phyloP scores from a whole-genome alignment of 2,797 vertebrate genomes.

The Sebastes kiyomatsui region DNA sequence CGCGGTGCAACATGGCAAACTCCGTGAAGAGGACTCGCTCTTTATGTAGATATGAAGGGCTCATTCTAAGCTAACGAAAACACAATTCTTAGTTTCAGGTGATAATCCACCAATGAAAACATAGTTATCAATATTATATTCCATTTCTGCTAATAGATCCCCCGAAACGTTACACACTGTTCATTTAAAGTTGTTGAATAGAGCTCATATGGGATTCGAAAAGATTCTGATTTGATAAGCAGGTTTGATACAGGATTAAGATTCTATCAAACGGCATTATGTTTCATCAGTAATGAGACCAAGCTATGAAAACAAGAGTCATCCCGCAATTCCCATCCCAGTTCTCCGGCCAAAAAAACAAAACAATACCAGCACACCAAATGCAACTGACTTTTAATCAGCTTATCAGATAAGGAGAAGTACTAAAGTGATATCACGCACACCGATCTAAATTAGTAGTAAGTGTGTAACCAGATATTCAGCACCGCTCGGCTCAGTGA shows the following conservation, averaged over 20 bases:
- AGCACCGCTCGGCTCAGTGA: constrained; percentile 10
- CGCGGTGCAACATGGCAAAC: no score
- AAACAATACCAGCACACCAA: background rate
- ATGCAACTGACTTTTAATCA: constrained; percentile 27
- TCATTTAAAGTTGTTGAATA: no score
- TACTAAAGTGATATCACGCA: constrained; percentile 29
- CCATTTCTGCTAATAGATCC: no score
- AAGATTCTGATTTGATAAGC: background rate
- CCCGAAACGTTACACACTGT: no score
- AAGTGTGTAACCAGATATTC: constrained; percentile 20
- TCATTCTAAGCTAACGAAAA: no score
- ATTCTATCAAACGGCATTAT: background rate
- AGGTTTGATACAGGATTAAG: background rate
- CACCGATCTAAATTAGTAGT: constrained; percentile 39
- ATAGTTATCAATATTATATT: no score
- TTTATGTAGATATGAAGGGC: no score
- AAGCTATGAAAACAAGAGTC: background rate
- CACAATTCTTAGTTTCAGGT: no score
- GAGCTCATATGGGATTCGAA: no score
- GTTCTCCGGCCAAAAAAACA: background rate
- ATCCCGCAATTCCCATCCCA: background rate
- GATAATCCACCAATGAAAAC: no score
- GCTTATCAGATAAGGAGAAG: constrained; percentile 18
- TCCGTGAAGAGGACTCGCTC: no score
- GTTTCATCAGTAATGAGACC: background rate